Evolutionary conservation across 2,113 vertebrate species (phyloP).

Genomic region (Phaethornis superciliosus): DNA sequence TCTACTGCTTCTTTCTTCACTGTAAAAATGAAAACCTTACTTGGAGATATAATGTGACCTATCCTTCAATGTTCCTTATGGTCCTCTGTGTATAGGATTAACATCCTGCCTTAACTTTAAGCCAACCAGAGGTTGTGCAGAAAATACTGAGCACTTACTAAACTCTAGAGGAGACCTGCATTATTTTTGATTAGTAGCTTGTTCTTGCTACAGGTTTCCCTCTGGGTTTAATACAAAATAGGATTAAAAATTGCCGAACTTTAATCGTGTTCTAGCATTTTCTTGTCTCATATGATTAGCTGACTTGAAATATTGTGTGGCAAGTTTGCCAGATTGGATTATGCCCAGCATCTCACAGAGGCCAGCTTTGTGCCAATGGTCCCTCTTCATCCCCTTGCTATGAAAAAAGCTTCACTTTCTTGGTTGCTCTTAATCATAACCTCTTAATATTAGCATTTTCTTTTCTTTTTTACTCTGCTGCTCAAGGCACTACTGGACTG

Average conservation of each 20-base stretch:
- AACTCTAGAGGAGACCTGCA: neutral
- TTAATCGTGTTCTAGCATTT: neutral
- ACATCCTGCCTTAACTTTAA: neutral
- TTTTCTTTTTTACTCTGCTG: neutral
- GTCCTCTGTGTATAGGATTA: neutral
- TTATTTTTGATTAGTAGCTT: neutral
- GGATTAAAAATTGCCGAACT: neutral
- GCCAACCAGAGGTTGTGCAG: neutral
- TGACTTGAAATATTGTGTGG: neutral
- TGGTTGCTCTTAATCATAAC: neutral
- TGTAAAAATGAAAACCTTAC: neutral
- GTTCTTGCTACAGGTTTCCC: neutral
- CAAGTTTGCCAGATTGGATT: neutral
- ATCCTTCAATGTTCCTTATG: neutral
- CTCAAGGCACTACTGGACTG: neutral
- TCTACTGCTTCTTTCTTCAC: neutral
- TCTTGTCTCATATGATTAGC: neutral
- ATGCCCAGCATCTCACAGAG: fast-evolving
- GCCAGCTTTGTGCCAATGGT: fast-evolving
- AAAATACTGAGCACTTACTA: neutral
- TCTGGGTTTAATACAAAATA: neutral
- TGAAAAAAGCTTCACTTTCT: neutral
- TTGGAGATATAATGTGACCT: neutral
- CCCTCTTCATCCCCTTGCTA: neutral
- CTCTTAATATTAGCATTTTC: neutral